Evolutionary conservation across 1,140 invertebrate genomes (phyloP).

Genomic region (Lepidurus couesii): DNA sequence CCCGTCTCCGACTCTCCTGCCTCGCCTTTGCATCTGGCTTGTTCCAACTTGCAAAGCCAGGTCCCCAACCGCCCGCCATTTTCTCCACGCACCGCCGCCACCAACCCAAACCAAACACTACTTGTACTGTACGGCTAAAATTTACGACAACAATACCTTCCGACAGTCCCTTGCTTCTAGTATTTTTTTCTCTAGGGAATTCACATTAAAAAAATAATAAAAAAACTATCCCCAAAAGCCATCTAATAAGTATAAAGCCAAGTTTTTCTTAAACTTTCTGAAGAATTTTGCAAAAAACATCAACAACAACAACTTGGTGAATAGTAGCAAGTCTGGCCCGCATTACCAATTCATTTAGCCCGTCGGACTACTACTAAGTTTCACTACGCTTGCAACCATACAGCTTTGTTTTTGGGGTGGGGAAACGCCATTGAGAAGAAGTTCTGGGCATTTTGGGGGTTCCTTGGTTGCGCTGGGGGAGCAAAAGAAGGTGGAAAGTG

Average conservation of each 20-base stretch:
- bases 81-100: not conserved
- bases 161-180: no score
- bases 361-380: not conserved
- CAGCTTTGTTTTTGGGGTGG: not conserved
- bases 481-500: not conserved
- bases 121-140: not conserved
- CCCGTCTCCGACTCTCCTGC: not conserved
- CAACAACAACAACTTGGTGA: no score
- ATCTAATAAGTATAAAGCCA: no score
- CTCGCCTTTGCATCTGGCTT: not conserved
- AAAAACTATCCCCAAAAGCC: no score
- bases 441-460: not conserved
- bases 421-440: not conserved
- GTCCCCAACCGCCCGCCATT: slow-evolving; percentile 11
- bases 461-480: not conserved
- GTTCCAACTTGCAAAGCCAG: slow-evolving; percentile 12
- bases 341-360: not conserved
- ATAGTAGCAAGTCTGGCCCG: not conserved
- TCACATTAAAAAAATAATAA: no score
- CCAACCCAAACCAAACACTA: not conserved
- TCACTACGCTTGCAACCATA: not conserved
- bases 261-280: no score
- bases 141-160: not conserved
- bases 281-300: no score
- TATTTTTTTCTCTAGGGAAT: no score